Conservation (phyloP, 2,888 invertebrate genomes). For the Synergus laeviventris region DNA sequence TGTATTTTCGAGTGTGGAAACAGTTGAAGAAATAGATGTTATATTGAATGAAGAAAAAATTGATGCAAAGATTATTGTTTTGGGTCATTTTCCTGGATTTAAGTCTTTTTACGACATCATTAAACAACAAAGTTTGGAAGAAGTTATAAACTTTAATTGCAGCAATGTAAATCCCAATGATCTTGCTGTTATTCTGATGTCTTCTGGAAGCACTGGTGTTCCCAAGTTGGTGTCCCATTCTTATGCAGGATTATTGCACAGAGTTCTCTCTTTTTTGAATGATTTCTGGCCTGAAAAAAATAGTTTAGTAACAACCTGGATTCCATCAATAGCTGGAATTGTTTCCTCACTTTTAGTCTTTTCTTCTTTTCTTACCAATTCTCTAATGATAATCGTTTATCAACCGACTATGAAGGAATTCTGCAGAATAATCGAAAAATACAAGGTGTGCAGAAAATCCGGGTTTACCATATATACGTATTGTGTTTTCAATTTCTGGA, state of each 20-base stretch:
- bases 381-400: conserved; percentile 58
- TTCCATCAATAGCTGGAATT: conserved; percentile 67
- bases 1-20: conserved; percentile 58
- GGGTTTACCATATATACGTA: no score
- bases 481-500: neutral
- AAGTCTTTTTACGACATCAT: conserved; percentile 57
- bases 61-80: conserved; percentile 55
- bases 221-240: conserved; percentile 67
- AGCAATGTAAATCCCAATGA: conserved; percentile 45
- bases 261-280: conserved; percentile 29
- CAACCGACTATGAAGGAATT: conserved; percentile 59
- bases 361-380: conserved; percentile 35
- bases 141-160: conserved; percentile 58
- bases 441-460: conserved; percentile 55
- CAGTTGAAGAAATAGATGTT: conserved; percentile 44
- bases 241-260: conserved; percentile 54
- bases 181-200: conserved; percentile 63
- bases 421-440: conserved; percentile 65
- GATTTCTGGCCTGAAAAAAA: accelerated
- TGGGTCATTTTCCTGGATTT: conserved; percentile 54
- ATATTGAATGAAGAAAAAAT: conserved; percentile 54
- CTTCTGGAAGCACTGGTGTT: conserved; percentile 69
- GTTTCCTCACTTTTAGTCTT: conserved; percentile 59
- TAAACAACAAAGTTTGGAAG: conserved; percentile 47
- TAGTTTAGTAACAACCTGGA: conserved; percentile 51